phyloP scores from a whole-genome alignment of 2,797 vertebrate genomes.

The Adelosebastes latens region DNA sequence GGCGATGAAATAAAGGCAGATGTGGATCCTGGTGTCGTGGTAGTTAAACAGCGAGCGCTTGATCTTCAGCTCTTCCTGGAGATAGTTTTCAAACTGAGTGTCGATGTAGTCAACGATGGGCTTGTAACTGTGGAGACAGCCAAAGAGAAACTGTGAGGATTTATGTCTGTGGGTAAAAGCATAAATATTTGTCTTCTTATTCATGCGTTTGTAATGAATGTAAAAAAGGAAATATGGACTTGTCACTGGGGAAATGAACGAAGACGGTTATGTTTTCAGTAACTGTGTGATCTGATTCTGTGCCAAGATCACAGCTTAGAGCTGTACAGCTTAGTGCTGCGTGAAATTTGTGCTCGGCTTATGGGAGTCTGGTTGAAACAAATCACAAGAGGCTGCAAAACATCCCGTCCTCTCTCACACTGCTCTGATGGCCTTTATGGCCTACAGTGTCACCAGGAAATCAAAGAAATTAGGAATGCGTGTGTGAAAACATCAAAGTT shows the following conservation, averaged over 20 bases:
- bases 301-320: slow-evolving; percentile 58
- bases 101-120: slow-evolving; percentile 99
- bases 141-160: slow-evolving; percentile 18
- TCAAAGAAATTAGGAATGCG: not conserved
- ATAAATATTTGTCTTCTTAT: slow-evolving; percentile 42
- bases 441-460: slow-evolving; percentile 1
- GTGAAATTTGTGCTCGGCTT: slow-evolving; percentile 35
- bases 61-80: slow-evolving; percentile 98
- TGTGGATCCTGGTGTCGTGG: slow-evolving; percentile 96
- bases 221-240: slow-evolving; percentile 30
- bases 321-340: slow-evolving; percentile 23
- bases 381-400: slow-evolving; percentile 28
- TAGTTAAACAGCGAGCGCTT: slow-evolving; percentile 96
- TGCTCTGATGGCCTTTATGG: not conserved
- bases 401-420: slow-evolving; percentile 2
- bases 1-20: slow-evolving; percentile 98
- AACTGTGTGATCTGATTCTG: slow-evolving; percentile 38
- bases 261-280: slow-evolving; percentile 48
- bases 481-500: not conserved
- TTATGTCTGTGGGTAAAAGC: slow-evolving; percentile 5
- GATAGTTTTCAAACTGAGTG: slow-evolving; percentile 97
- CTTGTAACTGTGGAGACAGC: slow-evolving; percentile 91
- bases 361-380: slow-evolving; percentile 29
- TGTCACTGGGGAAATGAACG: slow-evolving; percentile 33
- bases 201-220: slow-evolving; percentile 32